Evolutionary conservation across 2,113 vertebrate genomes (phyloP).

Genomic region (Proteles cristata): DNA sequence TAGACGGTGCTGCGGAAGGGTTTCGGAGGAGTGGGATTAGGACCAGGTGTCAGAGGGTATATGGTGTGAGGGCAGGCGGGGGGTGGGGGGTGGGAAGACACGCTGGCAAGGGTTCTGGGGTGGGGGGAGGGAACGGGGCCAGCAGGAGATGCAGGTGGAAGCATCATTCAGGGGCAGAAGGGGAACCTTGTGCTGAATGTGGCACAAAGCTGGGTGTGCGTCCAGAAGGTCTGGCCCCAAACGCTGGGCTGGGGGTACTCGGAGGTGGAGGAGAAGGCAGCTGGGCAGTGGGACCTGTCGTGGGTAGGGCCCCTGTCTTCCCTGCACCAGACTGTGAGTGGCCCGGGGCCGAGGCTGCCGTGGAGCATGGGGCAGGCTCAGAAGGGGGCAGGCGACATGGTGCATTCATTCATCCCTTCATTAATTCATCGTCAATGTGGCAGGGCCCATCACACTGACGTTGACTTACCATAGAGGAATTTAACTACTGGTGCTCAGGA

Average conservation of each 20-base stretch:
- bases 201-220: background rate
- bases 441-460: background rate
- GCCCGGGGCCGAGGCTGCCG: background rate
- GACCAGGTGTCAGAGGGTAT: background rate
- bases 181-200: fast-evolving
- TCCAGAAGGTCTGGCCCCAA: fast-evolving
- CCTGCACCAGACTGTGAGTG: background rate
- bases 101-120: fast-evolving
- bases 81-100: background rate
- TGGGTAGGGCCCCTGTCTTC: background rate
- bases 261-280: background rate
- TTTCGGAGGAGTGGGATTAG: background rate
- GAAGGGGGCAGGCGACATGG: background rate
- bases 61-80: fast-evolving
- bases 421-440: background rate
- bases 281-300: background rate
- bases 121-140: too few species aligned
- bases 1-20: too few species aligned
- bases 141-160: fast-evolving
- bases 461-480: background rate
- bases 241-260: too few species aligned
- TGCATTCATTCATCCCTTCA: background rate
- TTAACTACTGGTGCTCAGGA: background rate
- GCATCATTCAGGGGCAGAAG: background rate
- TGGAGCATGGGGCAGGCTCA: background rate